Evolutionary conservation across 2,113 vertebrate species (phyloP).

Genomic region (Atlantisia rogersi): DNA sequence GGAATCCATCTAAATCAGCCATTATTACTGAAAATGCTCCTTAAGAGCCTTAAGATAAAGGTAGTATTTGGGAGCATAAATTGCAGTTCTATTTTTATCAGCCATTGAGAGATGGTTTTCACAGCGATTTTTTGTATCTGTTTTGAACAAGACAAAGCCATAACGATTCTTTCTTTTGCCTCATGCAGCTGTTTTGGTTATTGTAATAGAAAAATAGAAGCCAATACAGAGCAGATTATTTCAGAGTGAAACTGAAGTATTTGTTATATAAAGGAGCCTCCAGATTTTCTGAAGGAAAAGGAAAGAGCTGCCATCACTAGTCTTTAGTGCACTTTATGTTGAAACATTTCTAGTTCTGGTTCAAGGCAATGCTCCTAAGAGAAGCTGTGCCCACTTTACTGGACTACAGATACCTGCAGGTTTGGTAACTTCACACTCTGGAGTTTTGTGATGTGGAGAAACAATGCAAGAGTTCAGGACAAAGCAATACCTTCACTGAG

Average conservation of each 20-base stretch:
- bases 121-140: not conserved
- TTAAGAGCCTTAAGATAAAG: slow-evolving; percentile 70
- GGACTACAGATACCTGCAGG: not conserved
- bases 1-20: slow-evolving; percentile 81
- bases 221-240: not conserved
- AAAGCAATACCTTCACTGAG: not conserved
- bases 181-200: slow-evolving; percentile 25
- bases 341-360: not conserved
- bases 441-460: not conserved
- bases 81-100: slow-evolving; percentile 69
- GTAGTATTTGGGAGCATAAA: slow-evolving; percentile 65
- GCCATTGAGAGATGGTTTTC: slow-evolving; percentile 59
- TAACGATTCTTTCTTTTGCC: slow-evolving; percentile 24
- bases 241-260: not conserved
- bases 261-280: not conserved
- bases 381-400: not conserved
- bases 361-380: not conserved
- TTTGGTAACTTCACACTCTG: not conserved
- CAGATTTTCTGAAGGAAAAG: not conserved
- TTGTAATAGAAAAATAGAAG: not conserved
- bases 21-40: slow-evolving; percentile 71
- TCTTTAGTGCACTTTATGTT: not conserved
- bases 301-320: not conserved
- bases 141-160: slow-evolving; percentile 37
- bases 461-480: not conserved